phyloP scores from a whole-genome alignment of 2,113 vertebrate genomes.

The Motacilla alba region DNA sequence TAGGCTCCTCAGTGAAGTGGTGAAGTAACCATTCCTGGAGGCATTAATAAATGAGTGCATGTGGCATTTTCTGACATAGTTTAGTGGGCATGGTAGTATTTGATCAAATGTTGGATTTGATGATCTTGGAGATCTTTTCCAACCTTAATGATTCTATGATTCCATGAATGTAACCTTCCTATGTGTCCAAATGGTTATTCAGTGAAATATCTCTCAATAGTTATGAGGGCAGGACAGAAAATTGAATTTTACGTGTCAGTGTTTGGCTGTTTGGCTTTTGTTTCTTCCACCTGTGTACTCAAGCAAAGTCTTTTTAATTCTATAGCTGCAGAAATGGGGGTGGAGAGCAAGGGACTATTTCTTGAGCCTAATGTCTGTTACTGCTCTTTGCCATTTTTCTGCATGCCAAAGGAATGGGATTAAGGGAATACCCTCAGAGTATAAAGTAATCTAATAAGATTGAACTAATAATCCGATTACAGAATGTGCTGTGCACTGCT shows the following conservation, averaged over 20 bases:
- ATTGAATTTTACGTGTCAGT: not conserved
- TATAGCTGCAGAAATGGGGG: not conserved
- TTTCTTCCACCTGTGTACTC: not conserved
- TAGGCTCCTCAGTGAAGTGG: not conserved
- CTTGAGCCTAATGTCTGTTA: not conserved
- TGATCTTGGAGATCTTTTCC: not conserved
- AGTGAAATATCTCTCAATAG: not conserved
- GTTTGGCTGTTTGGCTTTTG: not conserved
- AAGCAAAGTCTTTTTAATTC: not conserved
- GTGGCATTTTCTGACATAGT: not conserved
- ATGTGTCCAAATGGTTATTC: not conserved
- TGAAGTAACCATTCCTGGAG: not conserved
- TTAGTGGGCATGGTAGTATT: not conserved
- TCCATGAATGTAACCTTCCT: not conserved
- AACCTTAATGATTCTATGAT: not conserved
- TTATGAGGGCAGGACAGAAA: not conserved
- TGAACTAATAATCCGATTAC: constrained; percentile 19
- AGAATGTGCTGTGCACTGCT: not conserved
- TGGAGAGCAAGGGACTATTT: not conserved
- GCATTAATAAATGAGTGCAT: not conserved
- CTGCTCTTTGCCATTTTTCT: not conserved
- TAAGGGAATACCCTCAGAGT: not conserved
- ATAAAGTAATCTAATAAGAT: not conserved
- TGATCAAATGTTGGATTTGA: not conserved
- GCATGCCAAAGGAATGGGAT: not conserved